Base-by-base conservation (phyloP, 2,888 invertebrate genomes). In the Cheilosia impressa region DNA sequence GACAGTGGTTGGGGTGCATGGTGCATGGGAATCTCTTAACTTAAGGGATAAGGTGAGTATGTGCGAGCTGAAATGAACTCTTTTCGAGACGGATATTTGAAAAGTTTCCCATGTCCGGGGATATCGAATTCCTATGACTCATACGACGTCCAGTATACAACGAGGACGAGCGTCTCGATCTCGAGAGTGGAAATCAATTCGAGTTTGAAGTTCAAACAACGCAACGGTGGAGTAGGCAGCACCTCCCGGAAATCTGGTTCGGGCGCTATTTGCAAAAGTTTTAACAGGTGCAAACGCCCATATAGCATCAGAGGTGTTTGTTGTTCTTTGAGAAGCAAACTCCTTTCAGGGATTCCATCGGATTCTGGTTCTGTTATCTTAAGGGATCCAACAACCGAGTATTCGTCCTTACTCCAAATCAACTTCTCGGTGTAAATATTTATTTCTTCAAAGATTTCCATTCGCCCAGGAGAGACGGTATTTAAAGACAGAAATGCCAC, bases 41-140 rank as follows among this genome's bases (percentile, higher is more conserved):
- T 83, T 77, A 55, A 63, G 68, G 58, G 62, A 83, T 78, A 78
- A 68, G 68, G 65, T 52, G 24, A 27, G 53, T 57, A 45, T 62
- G 57, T 41, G 58, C 55, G 65, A 69, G 69, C 69, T 75, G 47
- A 76, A 76, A 72, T 80, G 76, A 72, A 76, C 81, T 72, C 80
- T 27, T 71, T 71, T 57, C 58, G 50, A 55, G 43, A 17, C 85
- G 81, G 85, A 85, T 85, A 85, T 85, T 85, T 85, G 85, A 85
- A 85, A 85, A 85, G 81, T 85, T 85, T 85, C 76, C 66, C 81
- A 71, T 84, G 62, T 41, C 62, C 31, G 63, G 52, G 45, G 41
- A 81, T 66, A 62, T 47, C 22, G 13, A 27, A 5, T 15, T 27
- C 24, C 2, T 4, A 19, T 41, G 31, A 17, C n/a, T 15, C 41